Conservation (phyloP, 2,113 vertebrate genomes). For the Sturnus vulgaris region DNA sequence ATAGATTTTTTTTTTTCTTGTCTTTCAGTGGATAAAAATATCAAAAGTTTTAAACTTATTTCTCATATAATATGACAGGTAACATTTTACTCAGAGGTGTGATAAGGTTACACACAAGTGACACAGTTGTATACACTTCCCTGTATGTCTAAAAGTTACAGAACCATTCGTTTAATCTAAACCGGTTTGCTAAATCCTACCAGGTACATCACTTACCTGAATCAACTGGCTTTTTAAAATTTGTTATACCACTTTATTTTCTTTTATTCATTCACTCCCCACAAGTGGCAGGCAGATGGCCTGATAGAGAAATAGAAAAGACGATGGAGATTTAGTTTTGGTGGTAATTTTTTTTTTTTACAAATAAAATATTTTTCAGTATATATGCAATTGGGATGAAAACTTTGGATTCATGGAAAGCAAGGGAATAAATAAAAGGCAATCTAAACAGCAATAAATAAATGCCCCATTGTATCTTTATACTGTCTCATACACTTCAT, state of each 20-base stretch:
- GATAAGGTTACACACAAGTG: neutral
- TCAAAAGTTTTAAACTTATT: neutral
- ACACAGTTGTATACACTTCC: neutral
- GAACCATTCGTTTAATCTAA: neutral
- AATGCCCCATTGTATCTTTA: neutral
- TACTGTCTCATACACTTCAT: neutral
- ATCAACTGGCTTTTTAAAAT: neutral
- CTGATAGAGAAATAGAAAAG: neutral
- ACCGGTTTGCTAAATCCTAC: neutral
- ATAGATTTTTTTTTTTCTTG: neutral
- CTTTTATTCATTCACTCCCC: neutral
- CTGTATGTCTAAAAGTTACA: neutral
- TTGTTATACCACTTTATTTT: neutral
- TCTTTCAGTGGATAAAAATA: neutral
- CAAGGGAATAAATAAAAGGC: neutral
- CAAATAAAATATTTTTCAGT: neutral
- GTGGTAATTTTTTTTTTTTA: neutral
- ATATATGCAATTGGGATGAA: neutral
- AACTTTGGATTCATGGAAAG: neutral
- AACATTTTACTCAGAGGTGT: neutral
- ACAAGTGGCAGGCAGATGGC: neutral
- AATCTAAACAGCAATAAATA: neutral
- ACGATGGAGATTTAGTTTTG: rapidly evolving
- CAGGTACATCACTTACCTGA: neutral
- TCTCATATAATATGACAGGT: neutral